phyloP scores from a whole-genome alignment of 2,797 vertebrate genomes.

The Intellagama lesueurii region DNA sequence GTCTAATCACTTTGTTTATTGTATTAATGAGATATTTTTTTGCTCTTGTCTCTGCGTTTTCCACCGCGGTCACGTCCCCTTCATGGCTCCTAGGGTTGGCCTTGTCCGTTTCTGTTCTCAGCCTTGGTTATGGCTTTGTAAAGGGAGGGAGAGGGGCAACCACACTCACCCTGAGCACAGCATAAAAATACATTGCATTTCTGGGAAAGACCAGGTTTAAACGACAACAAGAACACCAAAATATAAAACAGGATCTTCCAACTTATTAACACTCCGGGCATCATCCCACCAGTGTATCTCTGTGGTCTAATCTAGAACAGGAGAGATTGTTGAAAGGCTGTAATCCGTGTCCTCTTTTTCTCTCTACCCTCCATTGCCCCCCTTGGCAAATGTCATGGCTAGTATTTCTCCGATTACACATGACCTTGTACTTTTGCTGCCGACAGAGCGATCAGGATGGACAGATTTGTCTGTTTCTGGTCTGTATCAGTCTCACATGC shows the following conservation, averaged over 20 bases:
- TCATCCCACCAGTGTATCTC: too few relatives aligned
- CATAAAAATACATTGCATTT: background rate
- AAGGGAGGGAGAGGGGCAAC: background rate
- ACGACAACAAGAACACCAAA: background rate
- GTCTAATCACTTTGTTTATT: conserved; percentile 42
- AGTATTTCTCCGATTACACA: background rate
- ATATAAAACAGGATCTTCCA: background rate
- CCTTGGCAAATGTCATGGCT: background rate
- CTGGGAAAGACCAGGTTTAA: background rate
- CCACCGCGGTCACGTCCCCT: conserved; percentile 24
- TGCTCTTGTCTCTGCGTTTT: conserved; percentile 18
- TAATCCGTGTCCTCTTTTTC: too few relatives aligned
- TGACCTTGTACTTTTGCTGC: background rate
- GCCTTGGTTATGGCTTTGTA: background rate
- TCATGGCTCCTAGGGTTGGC: background rate
- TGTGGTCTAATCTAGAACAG: background rate
- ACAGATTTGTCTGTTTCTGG: background rate
- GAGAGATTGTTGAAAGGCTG: background rate
- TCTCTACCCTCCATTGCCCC: background rate
- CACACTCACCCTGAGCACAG: too few relatives aligned
- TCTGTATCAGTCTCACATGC: background rate
- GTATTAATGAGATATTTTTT: conserved; percentile 42
- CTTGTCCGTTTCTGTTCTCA: background rate
- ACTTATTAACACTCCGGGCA: background rate
- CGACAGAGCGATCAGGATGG: background rate